Percentiles rank a stretch among this genome's conserved stretches.
phyloP scores from a whole-genome alignment of 2,113 vertebrate species.

The Gracilinanus agilis region DNA sequence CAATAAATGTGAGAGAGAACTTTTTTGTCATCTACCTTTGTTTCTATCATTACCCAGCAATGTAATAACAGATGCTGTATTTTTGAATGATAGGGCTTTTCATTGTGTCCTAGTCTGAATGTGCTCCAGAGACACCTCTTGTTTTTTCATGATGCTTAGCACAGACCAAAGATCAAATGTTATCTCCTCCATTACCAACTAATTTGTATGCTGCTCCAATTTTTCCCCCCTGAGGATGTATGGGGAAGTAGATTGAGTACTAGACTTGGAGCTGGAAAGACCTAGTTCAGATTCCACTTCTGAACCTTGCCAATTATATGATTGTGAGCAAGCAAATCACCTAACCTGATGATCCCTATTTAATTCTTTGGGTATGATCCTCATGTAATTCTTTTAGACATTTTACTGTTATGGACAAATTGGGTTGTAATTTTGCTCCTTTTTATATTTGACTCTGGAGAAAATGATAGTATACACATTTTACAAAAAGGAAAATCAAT shows the following conservation, averaged over 20 bases:
- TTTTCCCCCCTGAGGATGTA: not conserved
- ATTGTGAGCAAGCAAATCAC: not conserved
- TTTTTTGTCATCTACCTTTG: not conserved
- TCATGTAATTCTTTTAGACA: not conserved
- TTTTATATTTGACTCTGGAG: not conserved
- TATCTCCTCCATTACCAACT: constrained; percentile 9
- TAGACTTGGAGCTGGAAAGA: not conserved
- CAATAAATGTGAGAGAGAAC: not conserved
- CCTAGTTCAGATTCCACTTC: not conserved
- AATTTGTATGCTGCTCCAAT: not conserved
- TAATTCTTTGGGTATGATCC: not conserved
- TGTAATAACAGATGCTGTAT: not conserved
- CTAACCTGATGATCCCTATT: not conserved
- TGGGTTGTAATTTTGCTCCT: not conserved
- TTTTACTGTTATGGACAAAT: not conserved
- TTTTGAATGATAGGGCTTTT: not conserved
- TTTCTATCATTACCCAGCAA: not conserved
- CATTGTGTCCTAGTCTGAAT: not conserved
- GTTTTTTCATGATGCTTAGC: not conserved
- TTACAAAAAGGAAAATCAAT: not conserved
- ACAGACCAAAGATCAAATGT: not conserved
- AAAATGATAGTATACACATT: not conserved
- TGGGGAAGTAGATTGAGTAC: not conserved
- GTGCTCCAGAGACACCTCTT: not conserved
- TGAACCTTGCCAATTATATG: not conserved